These are phyloP conservation scores for Calosoma granatense DNA, from an alignment of 1,140 invertebrate genomes.

Conservation along the genomic window DNA sequence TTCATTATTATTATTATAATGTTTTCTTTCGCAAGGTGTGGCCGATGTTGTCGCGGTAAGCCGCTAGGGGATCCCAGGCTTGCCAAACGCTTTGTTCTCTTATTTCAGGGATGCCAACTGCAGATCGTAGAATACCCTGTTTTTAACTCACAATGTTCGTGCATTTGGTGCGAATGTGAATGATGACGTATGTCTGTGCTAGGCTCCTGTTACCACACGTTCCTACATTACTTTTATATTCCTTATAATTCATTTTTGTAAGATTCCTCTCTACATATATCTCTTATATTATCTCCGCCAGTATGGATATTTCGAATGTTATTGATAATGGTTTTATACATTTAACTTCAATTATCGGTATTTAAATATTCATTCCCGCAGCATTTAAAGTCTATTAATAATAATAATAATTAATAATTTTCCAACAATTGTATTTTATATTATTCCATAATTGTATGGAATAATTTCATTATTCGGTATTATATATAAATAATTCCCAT, in stretches of 20 bases:
- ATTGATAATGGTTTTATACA: neutral
- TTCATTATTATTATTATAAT: neutral
- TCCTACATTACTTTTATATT: slow-evolving; percentile 17
- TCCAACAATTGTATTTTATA: neutral
- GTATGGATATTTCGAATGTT: neutral
- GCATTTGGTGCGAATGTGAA: slow-evolving; percentile 21
- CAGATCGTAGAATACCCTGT: slow-evolving; percentile 21
- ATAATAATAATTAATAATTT: neutral
- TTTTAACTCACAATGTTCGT: slow-evolving; percentile 29
- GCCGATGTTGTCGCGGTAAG: neutral
- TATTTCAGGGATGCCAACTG: slow-evolving; percentile 26
- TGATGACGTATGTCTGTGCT: slow-evolving; percentile 9
- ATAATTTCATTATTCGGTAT: too few species aligned
- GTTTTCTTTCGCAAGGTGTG: neutral
- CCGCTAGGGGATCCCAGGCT: neutral
- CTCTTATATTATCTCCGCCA: neutral
- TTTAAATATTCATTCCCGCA: neutral
- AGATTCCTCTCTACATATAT: slow-evolving; percentile 30
- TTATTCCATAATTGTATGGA: neutral
- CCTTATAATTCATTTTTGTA: slow-evolving; percentile 17
- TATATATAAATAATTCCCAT: too few species aligned
- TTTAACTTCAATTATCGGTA: neutral
- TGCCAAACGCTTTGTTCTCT: slow-evolving; percentile 16
- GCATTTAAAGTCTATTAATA: neutral
- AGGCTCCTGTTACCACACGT: slow-evolving; percentile 20